Conservation (phyloP, 2,113 vertebrate species). For the Ursus arctos region DNA sequence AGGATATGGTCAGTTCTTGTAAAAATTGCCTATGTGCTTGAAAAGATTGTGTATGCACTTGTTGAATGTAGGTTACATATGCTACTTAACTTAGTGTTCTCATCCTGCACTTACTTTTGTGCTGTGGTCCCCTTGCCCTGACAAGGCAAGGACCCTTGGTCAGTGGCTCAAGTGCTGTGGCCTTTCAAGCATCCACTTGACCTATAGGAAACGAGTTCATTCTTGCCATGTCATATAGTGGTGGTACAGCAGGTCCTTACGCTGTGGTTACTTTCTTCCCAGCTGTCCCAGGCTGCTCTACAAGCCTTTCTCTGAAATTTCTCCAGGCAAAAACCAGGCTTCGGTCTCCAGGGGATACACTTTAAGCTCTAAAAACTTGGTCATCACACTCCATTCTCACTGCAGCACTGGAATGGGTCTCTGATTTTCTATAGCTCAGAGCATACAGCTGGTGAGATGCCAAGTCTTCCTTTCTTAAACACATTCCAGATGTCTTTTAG, state of each 20-base stretch:
- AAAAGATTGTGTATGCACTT: background rate
- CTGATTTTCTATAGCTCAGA: background rate
- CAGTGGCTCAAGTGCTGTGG: background rate
- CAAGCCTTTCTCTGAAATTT: background rate
- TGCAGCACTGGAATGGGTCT: background rate
- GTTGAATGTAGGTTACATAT: background rate
- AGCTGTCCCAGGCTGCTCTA: background rate
- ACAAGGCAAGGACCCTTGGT: background rate
- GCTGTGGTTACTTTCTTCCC: background rate
- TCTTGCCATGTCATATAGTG: background rate
- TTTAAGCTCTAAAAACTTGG: background rate
- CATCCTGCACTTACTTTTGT: background rate
- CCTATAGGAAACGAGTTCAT: background rate
- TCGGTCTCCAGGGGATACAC: background rate
- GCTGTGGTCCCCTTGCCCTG: background rate
- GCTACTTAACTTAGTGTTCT: background rate
- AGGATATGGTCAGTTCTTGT: background rate
- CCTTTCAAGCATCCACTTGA: background rate
- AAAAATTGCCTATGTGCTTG: background rate
- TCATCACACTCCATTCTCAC: background rate
- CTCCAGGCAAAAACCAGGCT: background rate
- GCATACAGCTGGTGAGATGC: background rate
- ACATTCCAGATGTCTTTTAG: background rate
- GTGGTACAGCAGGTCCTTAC: background rate
- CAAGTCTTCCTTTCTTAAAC: background rate